Evolutionary conservation across 2,888 invertebrate species (phyloP).

Genomic region (Zonitis immaculata): DNA sequence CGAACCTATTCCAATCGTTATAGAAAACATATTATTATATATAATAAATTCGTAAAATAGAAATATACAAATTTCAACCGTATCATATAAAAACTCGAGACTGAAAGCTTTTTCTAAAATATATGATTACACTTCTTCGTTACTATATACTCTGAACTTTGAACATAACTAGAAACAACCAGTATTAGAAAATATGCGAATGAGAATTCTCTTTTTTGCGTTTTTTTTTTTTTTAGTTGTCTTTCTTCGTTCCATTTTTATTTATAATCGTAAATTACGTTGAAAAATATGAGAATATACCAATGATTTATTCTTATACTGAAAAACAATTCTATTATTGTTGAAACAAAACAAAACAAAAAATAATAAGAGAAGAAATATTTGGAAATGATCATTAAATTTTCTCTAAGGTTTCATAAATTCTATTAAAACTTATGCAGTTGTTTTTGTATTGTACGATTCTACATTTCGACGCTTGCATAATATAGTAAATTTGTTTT

Average conservation of each 20-base stretch:
- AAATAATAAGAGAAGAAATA: background rate
- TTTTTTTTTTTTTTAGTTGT: background rate
- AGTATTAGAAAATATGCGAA: slow-evolving; percentile 6
- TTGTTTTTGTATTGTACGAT: background rate
- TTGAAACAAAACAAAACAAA: background rate
- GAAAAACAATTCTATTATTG: background rate
- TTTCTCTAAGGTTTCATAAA: background rate
- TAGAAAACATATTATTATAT: background rate
- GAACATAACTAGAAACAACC: slow-evolving; percentile 6
- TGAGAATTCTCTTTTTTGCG: background rate
- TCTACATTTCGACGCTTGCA: background rate
- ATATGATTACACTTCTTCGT: slow-evolving; percentile 7
- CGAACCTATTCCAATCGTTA: background rate
- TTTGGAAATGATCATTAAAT: background rate
- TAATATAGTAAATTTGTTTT: background rate
- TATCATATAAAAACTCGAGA: slow-evolving; percentile 8
- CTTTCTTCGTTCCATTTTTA: background rate
- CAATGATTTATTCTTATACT: background rate
- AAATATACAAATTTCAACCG: background rate
- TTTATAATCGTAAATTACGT: background rate
- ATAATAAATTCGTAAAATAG: background rate
- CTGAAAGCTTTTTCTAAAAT: slow-evolving; percentile 8
- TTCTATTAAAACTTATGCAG: background rate
- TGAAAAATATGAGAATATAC: background rate
- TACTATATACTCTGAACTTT: slow-evolving; percentile 3